A percentile compares a stretch with the other conserved stretches of the same genome.
Evolutionary conservation across 2,113 vertebrate genomes (phyloP).

Genomic region (Xiphorhynchus elegans): DNA sequence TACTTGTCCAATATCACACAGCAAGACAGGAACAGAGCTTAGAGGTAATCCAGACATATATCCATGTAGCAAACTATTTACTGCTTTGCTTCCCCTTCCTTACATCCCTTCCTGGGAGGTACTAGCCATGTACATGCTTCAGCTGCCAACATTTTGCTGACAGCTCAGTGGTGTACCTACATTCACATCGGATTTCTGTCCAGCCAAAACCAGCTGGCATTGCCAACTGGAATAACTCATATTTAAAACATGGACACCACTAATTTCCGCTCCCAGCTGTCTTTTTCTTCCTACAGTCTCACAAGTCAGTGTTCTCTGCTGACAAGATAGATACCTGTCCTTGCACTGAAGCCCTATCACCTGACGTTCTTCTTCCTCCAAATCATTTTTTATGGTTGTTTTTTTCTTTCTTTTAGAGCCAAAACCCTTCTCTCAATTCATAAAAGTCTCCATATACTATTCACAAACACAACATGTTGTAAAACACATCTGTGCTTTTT

Average conservation of each 20-base stretch:
- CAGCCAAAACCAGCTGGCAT: not conserved
- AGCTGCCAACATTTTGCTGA: not conserved
- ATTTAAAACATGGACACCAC: not conserved
- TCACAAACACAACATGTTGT: not conserved
- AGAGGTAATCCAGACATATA: not conserved
- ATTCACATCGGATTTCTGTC: not conserved
- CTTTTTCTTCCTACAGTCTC: not conserved
- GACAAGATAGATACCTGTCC: not conserved
- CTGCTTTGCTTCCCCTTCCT: not conserved
- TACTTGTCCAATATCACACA: not conserved
- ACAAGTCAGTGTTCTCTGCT: not conserved
- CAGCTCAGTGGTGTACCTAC: not conserved
- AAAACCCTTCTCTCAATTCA: not conserved
- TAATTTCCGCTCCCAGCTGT: not conserved
- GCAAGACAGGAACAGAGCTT: not conserved
- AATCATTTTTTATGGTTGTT: not conserved
- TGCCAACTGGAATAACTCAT: not conserved
- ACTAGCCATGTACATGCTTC: not conserved
- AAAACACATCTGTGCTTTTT: not conserved
- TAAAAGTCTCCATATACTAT: not conserved
- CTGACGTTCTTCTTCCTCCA: not conserved
- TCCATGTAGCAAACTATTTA: not conserved
- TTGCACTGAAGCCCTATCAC: not conserved
- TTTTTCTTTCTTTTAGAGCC: not conserved
- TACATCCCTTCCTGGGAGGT: not conserved